Evolutionary conservation across 2,113 vertebrate genomes (phyloP).

Genomic region (Pantherophis guttatus): DNA sequence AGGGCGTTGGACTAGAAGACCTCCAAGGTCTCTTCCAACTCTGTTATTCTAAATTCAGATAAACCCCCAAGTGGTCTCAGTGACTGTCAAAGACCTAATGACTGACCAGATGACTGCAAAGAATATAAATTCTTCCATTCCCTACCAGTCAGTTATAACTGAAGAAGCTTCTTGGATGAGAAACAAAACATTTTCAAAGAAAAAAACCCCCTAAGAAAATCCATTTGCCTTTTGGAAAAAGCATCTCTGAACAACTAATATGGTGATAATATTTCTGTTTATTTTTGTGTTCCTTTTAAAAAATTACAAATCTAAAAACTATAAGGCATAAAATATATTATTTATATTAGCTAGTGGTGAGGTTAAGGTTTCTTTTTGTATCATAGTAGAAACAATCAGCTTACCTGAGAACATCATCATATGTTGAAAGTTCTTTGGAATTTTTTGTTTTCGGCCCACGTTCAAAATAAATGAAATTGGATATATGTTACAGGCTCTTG

Average conservation of each 20-base stretch:
- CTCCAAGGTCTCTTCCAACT: no score
- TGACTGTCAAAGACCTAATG: background rate
- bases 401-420: conserved; percentile 91
- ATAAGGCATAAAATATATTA: background rate
- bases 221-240: background rate
- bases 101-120: background rate
- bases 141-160: background rate
- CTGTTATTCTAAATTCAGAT: background rate
- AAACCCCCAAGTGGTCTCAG: background rate
- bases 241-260: background rate
- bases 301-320: background rate
- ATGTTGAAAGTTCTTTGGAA: conserved; percentile 77
- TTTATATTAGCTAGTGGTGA: background rate
- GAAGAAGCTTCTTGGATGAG: background rate
- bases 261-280: background rate
- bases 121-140: background rate
- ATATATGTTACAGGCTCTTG: conserved; percentile 84
- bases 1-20: no score
- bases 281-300: background rate
- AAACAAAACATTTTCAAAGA: background rate
- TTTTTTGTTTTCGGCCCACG: conserved; percentile 76
- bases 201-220: background rate
- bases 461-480: conserved; percentile 84
- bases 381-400: background rate
- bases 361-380: background rate